Evolutionary conservation across 2,113 vertebrate genomes (phyloP).

Genomic region (Syngnathus scovelli): DNA sequence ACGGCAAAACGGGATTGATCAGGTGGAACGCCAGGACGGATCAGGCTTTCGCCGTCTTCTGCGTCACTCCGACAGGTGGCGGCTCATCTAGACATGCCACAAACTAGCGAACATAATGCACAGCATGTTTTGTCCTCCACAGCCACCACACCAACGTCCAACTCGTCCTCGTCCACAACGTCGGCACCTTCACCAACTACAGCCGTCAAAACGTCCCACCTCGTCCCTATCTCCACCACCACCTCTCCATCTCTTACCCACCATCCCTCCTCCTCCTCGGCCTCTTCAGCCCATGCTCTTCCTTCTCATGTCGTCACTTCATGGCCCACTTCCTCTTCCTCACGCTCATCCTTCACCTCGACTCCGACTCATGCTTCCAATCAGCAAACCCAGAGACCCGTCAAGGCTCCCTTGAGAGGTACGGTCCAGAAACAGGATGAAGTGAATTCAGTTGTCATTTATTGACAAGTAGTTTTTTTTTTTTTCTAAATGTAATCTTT

Average conservation of each 20-base stretch:
- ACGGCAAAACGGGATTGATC: constrained; percentile 39
- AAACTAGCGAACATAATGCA: not conserved
- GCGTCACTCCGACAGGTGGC: constrained; percentile 62
- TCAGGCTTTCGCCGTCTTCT: constrained; percentile 55
- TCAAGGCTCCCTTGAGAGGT: constrained; percentile 18
- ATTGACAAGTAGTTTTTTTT: not conserved
- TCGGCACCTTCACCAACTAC: not conserved
- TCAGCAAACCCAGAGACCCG: not conserved
- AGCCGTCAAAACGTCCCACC: too few relatives aligned
- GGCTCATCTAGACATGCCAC: not conserved
- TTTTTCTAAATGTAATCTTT: not conserved
- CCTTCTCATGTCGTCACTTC: constrained; percentile 10
- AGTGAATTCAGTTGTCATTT: not conserved
- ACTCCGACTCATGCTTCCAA: not conserved
- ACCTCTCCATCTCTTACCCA: not conserved
- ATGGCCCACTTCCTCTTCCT: not conserved
- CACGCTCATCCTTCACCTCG: not conserved
- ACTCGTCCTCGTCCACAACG: not conserved
- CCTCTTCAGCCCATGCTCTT: not conserved
- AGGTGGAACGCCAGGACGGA: constrained; percentile 14
- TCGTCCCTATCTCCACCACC: not conserved
- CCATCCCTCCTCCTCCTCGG: not conserved
- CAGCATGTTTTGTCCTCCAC: not conserved
- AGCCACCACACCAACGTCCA: not conserved
- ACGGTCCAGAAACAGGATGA: not conserved